Evolutionary conservation across 2,888 invertebrate species (phyloP), one percentile per base, ranked within the genome.

Genomic region (Lordiphosa andalusiaca): DNA sequence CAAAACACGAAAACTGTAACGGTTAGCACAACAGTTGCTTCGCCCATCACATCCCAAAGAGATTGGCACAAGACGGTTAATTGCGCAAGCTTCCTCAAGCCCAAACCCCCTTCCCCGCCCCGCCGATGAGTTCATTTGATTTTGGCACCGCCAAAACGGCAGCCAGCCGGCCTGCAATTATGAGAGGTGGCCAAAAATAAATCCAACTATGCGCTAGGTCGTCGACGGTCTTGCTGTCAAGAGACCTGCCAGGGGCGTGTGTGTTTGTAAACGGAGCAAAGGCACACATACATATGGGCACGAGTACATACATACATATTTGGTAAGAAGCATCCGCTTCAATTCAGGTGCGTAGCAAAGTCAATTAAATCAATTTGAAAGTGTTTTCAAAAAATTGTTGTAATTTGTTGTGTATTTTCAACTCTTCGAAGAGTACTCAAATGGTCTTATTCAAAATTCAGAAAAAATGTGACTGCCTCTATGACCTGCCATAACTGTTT

Each of bases 131-230:
- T 58, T 67, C 47, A 35, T 68, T 51, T 61, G 39, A 51, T 58
- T 65, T 81, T 73, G 74, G 80, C 72, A 69, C 57, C 53, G 44
- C 38, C 53, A 41, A 57, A 81, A 40, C 63, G 46, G 53, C 30
- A 30, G 30, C 23, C 23, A 23, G 23, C 30, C 59, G 66, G 85
- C 70, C 67, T 85, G 80, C 76, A 80, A 80, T 80, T 80, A 80
- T 80, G 84, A 84, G 71, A 84, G 70, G 63, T 53, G 58, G 76
- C 85, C 85, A 80, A 80, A 80, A 80, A 84, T 80, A 80, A 84
- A 77, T 65, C 54, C 62, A 53, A 83, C 64, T 67, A 67, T 77
- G 74, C 78, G 78, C 82, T 69, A 59, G 16, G 39, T 38, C 30
- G 10, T 7, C 37, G 21, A n/a, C 48, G 21, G 25, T 25, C 25